Base-by-base conservation (phyloP, 2,113 vertebrate genomes). In the Phalacrocorax carbo region DNA sequence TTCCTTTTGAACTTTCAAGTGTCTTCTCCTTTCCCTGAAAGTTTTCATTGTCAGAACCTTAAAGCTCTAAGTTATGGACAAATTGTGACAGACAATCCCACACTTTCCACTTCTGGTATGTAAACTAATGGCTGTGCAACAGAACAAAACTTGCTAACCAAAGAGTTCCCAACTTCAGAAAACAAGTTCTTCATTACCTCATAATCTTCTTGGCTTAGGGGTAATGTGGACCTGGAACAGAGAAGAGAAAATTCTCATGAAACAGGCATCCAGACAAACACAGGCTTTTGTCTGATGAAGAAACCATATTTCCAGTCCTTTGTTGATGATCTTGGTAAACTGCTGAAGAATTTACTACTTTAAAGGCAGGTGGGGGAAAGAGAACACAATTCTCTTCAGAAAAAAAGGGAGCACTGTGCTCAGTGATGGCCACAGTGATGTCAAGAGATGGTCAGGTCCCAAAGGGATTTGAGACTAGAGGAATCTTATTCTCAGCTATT, bases 161-260 rank as follows among this genome's bases (percentile, higher is more conserved):
- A 22, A 68, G 27, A 19, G 27, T 14, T 81, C n/a, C 15, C 58
- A 70, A 13, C 38, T 44, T 88, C 32, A 86, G 75, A 70, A 95
- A 85, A 86, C 22, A 93, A 78, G 65, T 49, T 22, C 58, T 66
- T 62, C 69, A 93, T 97, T 98, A 99, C 99, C 99, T 99, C 98
- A 98, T 99, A 99, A 90, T 98, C 98, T 82, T 99, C 98, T 64
- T 99, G 98, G 86, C 97, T 98, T 55, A 99, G 98, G 80, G 99
- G 98, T 97, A 99, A 97, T 2, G 99, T 99, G 9, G 99, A 99
- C 97, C 99, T 99, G 88, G 94, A 96, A 96, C 71, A 93, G 93
- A 79, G 40, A 96, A 90, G 29, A 80, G 42, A 81, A 94, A 95
- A 71, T n/a, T 8, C 5, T 94, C n/a, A 77, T 88, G 71, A 94